phyloP scores from a whole-genome alignment of 2,888 invertebrate species.

The Rhamnusium bicolor region DNA sequence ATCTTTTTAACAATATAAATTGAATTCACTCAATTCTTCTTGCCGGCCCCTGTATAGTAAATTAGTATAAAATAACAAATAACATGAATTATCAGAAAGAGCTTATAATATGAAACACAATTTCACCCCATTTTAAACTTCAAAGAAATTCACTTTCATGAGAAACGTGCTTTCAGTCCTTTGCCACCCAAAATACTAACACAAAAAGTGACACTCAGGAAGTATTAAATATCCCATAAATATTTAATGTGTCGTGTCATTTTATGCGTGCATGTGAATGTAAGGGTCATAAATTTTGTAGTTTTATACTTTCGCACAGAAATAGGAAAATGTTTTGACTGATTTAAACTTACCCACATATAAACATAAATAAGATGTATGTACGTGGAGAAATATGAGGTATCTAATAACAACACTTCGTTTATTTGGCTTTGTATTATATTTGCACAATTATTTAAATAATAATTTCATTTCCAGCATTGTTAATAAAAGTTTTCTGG shows the following conservation, averaged over 20 bases:
- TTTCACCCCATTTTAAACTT: neutral
- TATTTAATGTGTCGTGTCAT: constrained; percentile 34
- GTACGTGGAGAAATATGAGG: neutral
- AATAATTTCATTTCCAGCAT: too few relatives aligned
- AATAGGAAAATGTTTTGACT: constrained; percentile 19
- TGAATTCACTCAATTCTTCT: too few relatives aligned
- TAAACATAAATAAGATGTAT: constrained; percentile 17
- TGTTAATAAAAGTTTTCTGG: too few relatives aligned
- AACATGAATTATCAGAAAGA: neutral
- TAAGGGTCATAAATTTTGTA: constrained; percentile 10
- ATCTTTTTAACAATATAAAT: too few relatives aligned
- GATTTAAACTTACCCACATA: constrained; percentile 7
- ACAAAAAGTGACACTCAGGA: constrained; percentile 30
- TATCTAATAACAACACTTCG: constrained; percentile 16
- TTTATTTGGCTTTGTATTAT: too few relatives aligned
- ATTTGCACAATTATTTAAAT: too few relatives aligned
- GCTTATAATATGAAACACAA: neutral
- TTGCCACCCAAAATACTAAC: constrained; percentile 10
- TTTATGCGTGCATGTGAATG: constrained; percentile 31
- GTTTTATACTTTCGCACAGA: neutral
- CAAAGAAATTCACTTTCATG: neutral
- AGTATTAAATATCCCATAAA: constrained; percentile 40
- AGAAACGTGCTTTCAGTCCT: neutral
- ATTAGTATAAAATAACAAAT: too few relatives aligned
- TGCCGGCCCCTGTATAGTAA: too few relatives aligned